Conservation (phyloP, 2,797 vertebrate genomes). For the Betta splendens region DNA sequence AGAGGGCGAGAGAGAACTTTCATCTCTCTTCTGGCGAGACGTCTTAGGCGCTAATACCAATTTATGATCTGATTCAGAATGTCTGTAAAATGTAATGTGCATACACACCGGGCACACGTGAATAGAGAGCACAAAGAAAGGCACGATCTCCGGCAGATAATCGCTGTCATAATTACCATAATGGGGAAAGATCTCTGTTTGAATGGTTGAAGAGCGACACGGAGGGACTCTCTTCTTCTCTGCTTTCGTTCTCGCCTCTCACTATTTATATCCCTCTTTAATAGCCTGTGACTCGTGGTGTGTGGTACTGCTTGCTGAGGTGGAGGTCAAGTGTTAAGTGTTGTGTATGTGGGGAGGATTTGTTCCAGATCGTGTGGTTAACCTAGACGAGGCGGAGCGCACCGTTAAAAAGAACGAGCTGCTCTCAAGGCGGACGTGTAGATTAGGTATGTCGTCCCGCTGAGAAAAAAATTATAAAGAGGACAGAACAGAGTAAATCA, state of each 20-base stretch:
- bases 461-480: neutral
- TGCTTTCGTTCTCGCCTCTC: slow-evolving; percentile 31
- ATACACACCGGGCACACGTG: slow-evolving; percentile 13
- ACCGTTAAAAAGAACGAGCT: slow-evolving; percentile 55
- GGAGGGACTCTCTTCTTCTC: slow-evolving; percentile 29
- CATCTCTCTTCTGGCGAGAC: slow-evolving; percentile 31
- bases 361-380: slow-evolving; percentile 68
- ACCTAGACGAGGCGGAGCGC: slow-evolving; percentile 55
- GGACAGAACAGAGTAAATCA: too few relatives aligned
- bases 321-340: slow-evolving; percentile 77
- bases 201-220: slow-evolving; percentile 57
- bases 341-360: slow-evolving; percentile 62
- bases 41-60: slow-evolving; percentile 54
- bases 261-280: slow-evolving; percentile 49
- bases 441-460: neutral
- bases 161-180: slow-evolving; percentile 59
- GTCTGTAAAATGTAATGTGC: slow-evolving; percentile 39
- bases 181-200: slow-evolving; percentile 49
- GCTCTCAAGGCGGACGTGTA: slow-evolving; percentile 9
- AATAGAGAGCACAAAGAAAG: slow-evolving; percentile 44
- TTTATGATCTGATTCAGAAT: slow-evolving; percentile 53
- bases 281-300: slow-evolving; percentile 49
- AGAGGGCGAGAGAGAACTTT: slow-evolving; percentile 43
- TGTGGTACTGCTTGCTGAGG: slow-evolving; percentile 59
- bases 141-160: slow-evolving; percentile 52